These are phyloP conservation scores for Oryzias dopingdopingensis DNA, from an alignment of 2,797 vertebrate species.

Conservation along the genomic window DNA sequence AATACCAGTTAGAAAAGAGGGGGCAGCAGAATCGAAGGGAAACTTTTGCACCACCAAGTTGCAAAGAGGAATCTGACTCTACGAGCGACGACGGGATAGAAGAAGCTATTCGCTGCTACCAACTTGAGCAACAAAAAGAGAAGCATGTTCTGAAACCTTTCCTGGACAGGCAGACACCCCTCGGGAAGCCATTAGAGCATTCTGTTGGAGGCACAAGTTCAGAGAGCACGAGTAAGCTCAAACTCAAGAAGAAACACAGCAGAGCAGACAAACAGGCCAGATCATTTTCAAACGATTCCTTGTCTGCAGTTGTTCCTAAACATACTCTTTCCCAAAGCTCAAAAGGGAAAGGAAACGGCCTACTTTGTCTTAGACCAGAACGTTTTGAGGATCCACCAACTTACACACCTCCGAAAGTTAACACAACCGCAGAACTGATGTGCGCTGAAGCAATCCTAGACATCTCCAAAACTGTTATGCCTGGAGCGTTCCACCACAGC, in stretches of 20 bases:
- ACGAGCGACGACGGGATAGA: conserved; percentile 96
- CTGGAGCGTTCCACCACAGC: conserved; percentile 69
- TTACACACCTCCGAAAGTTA: conserved; percentile 72
- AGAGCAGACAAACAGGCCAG: conserved; percentile 52
- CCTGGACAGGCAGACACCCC: conserved; percentile 41
- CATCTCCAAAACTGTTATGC: conserved; percentile 95
- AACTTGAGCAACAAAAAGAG: conserved; percentile 85
- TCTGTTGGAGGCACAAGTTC: conserved; percentile 49
- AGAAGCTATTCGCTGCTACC: conserved; percentile 91
- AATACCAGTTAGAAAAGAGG: conserved; percentile 88
- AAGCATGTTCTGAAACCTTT: conserved; percentile 53
- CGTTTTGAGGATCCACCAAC: conserved; percentile 43
- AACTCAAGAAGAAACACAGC: conserved; percentile 73
- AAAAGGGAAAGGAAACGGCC: conserved; percentile 60
- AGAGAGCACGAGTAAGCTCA: conserved; percentile 67
- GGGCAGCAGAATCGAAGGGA: conserved; percentile 57
- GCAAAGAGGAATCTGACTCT: conserved; percentile 79
- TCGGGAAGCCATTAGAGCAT: conserved; percentile 33
- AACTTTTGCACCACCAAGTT: conserved; percentile 14
- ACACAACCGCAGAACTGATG: conserved; percentile 90
- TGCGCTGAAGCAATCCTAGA: conserved; percentile 96
- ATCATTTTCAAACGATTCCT: conserved; percentile 18
- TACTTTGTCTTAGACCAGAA: conserved; percentile 51
- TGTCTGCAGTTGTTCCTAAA: conserved; percentile 41
- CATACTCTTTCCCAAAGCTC: conserved; percentile 29